These are phyloP conservation scores for Crambe crambe DNA, from an alignment of 37 sponge, comb jelly and placozoan genomes.

Conservation along the genomic window DNA sequence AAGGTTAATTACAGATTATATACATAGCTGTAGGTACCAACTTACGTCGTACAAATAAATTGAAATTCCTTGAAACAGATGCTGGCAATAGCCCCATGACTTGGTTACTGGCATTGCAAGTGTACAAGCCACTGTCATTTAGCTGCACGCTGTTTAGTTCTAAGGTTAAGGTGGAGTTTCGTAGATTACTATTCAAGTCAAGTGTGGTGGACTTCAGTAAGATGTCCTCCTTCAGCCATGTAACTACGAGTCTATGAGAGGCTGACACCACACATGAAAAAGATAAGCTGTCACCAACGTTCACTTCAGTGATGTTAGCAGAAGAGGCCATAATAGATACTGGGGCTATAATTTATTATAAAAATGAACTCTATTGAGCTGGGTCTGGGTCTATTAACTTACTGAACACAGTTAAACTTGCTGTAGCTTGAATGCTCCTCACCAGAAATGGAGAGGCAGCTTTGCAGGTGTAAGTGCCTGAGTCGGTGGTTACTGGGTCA, in stretches of 20 bases:
- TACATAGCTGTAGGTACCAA: too few species aligned
- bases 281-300: neutral
- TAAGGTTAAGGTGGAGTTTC: neutral
- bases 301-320: neutral
- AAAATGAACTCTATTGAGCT: too few species aligned
- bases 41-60: neutral
- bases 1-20: too few species aligned
- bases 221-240: neutral
- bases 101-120: neutral
- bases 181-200: neutral
- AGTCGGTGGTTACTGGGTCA: neutral
- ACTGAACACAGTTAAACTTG: neutral
- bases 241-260: neutral
- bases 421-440: neutral
- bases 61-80: neutral
- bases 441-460: neutral
- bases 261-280: neutral
- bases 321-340: neutral
- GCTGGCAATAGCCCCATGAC: neutral
- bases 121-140: neutral
- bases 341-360: neutral
- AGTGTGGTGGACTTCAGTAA: too few species aligned
- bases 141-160: neutral
- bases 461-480: neutral
- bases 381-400: too few species aligned